Percentiles rank a stretch among this genome's conserved stretches.
Evolutionary conservation across 2,797 vertebrate species (phyloP).

Genomic region (Intellagama lesueurii): DNA sequence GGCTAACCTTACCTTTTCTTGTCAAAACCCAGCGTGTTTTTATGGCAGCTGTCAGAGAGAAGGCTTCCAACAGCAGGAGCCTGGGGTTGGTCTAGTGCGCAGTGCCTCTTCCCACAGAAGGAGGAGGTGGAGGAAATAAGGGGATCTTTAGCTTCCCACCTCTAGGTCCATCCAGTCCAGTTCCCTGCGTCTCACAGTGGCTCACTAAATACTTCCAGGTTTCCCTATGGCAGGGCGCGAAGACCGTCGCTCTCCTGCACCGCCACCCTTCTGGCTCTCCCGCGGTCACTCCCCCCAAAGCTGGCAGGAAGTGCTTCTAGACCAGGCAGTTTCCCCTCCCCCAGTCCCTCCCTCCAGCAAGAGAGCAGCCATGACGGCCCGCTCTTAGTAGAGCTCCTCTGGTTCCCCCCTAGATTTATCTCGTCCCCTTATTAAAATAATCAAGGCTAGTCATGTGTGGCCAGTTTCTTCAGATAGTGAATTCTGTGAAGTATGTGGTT

Average conservation of each 20-base stretch:
- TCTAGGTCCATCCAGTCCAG: no score
- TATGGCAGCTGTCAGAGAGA: no score
- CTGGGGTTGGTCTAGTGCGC: background rate
- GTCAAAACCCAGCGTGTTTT: no score
- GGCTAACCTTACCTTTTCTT: no score
- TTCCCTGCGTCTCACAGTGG: background rate
- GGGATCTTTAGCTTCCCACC: no score
- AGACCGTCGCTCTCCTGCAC: no score
- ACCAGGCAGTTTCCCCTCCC: background rate
- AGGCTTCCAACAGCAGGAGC: background rate
- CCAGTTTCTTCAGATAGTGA: no score
- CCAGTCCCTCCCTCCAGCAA: background rate
- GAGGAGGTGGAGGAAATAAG: background rate
- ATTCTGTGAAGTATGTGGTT: no score
- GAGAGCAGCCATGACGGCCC: background rate
- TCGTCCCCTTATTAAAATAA: background rate
- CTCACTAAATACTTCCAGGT: background rate
- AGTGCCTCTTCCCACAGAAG: background rate
- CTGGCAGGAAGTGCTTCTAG: background rate
- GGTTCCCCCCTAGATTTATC: background rate
- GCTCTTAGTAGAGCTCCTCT: background rate
- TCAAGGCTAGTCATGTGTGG: background rate
- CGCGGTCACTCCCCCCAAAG: background rate
- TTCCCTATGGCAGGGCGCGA: no score
- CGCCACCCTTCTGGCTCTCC: background rate